Evolutionary conservation across 2,888 invertebrate genomes (phyloP), one percentile per base, ranked within the genome.

Genomic region (Philaethria dido): DNA sequence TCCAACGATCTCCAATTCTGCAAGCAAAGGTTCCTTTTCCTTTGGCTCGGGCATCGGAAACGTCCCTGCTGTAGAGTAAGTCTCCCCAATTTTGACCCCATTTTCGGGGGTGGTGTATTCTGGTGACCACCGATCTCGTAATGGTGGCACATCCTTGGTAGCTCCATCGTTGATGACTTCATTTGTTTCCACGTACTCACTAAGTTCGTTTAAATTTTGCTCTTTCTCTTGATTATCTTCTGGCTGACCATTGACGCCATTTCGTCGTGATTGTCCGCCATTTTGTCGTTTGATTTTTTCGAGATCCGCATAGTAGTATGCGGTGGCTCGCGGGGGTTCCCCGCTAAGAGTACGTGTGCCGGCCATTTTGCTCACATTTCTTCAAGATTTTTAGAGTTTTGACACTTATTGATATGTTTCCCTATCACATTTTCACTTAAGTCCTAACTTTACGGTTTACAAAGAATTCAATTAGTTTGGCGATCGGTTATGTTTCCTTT

Each of bases 251-350:
- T n/a, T n/a, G n/a, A n/a, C n/a, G 55, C 63, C 55, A 54, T 70
- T 82, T 69, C 85, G 86, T 57, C 57, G 29, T 29, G 63, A 59
- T 18, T 59, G 47, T 60, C 45, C 44, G 64, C 70, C 62, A 63
- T 73, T 84, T 71, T 86, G 87, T 48, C 93, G 86, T 75, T 93
- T 94, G 18, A 94, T 86, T 1, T 93, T 88, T 55, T 94, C 94
- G 0, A 94, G 80, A 72, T 94, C 94, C 0, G 94, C 94, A 82
- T 94, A 94, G 80, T 93, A 92, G 76, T 93, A 93, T 0, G 93
- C 92, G 69, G 94, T 93, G 71, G 94, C 94, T 77, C 94, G 93
- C 72, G 94, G 94, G 14, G 93, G 93, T 81, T 94, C 94, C 55
- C 88, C 90, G 75, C 87, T 86, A 47, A 88, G 79, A 65, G 89